phyloP scores from a whole-genome alignment of 2,797 vertebrate species.

The Lerista edwardsae region DNA sequence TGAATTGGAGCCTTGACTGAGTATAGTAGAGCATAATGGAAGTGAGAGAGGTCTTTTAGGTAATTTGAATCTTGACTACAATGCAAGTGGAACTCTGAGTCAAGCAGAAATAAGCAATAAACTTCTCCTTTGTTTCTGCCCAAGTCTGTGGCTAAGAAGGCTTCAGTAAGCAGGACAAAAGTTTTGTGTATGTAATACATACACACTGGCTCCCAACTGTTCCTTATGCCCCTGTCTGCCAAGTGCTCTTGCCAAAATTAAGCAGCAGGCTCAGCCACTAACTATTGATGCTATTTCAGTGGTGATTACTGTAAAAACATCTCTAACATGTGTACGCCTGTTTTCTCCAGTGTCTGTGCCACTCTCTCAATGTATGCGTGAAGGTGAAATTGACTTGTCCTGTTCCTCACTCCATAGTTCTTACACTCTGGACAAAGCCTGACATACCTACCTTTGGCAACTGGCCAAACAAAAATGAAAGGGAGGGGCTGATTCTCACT shows the following conservation, averaged over 20 bases:
- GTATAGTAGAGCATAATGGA: not conserved
- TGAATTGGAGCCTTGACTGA: not conserved
- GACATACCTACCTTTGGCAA: too few species aligned
- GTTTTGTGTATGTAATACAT: not conserved
- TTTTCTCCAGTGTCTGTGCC: not conserved
- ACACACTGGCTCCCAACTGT: not conserved
- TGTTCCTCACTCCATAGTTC: not conserved
- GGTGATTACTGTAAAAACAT: too few species aligned
- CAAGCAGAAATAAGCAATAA: not conserved
- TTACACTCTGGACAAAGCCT: too few species aligned
- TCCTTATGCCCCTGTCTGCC: not conserved
- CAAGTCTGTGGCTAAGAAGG: not conserved
- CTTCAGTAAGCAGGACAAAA: too few species aligned
- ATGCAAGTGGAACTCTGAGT: not conserved
- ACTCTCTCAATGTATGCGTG: too few species aligned
- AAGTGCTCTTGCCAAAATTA: not conserved
- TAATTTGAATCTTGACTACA: not conserved
- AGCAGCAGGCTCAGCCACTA: not conserved
- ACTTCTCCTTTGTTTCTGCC: not conserved
- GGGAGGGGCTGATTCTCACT: not conserved
- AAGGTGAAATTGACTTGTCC: too few species aligned
- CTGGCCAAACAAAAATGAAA: not conserved
- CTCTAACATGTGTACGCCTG: not conserved
- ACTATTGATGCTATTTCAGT: not conserved
- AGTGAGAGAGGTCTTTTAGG: not conserved